Percentiles rank a stretch among this genome's conserved stretches.
phyloP scores from a whole-genome alignment of 2,113 vertebrate genomes.

The Myanophis thanlyinensis region DNA sequence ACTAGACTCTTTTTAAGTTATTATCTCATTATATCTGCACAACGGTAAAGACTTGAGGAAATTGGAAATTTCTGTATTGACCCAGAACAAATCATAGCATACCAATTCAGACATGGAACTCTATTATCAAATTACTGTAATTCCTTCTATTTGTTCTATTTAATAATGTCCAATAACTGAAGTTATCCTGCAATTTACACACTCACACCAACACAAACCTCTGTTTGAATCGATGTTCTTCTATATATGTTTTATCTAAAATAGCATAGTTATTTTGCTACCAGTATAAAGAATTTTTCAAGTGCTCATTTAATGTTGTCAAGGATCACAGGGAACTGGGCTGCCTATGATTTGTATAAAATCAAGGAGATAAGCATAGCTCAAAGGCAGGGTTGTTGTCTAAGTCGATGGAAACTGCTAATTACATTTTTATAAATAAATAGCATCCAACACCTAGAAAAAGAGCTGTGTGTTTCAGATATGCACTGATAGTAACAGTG shows the following conservation, averaged over 20 bases:
- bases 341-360: background rate
- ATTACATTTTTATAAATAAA: slow-evolving; percentile 30
- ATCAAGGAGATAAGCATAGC: background rate
- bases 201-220: background rate
- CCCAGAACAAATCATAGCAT: background rate
- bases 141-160: background rate
- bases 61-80: background rate
- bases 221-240: background rate
- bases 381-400: slow-evolving; percentile 8
- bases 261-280: background rate
- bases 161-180: background rate
- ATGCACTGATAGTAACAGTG: background rate
- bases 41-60: background rate
- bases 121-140: background rate
- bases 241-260: background rate
- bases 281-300: background rate
- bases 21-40: background rate
- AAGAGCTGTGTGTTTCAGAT: slow-evolving; percentile 6
- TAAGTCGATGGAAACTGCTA: slow-evolving; percentile 18
- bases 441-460: background rate
- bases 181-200: background rate
- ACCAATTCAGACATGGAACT: background rate
- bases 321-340: background rate
- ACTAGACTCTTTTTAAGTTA: background rate
- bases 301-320: background rate